These are phyloP conservation scores for Lathamus discolor DNA, from an alignment of 2,113 vertebrate genomes.

Conservation along the genomic window DNA sequence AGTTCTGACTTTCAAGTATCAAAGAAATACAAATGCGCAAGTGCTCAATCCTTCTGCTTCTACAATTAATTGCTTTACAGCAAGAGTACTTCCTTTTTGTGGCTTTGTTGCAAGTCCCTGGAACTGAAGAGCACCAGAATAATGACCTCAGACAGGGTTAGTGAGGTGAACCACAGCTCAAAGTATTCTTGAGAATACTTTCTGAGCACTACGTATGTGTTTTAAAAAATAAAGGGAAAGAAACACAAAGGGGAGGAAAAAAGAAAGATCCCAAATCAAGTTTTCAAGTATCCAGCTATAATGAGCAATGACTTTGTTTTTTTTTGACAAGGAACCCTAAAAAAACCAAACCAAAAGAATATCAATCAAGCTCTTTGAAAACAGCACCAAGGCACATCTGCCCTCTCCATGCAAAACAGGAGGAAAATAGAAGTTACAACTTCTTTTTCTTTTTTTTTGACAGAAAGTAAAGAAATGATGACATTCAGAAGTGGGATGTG, in stretches of 20 bases:
- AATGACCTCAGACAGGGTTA: slow-evolving; percentile 56
- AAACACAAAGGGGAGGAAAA: slow-evolving; percentile 7
- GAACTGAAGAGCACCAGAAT: slow-evolving; percentile 55
- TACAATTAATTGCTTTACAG: slow-evolving; percentile 57
- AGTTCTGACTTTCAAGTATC: slow-evolving; percentile 30
- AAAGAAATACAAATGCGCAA: slow-evolving; percentile 37
- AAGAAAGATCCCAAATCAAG: slow-evolving; percentile 10
- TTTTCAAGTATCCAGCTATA: slow-evolving; percentile 28
- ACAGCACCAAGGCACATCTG: not conserved
- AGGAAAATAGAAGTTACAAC: not conserved
- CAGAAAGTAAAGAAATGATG: not conserved
- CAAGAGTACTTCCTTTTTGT: slow-evolving; percentile 43
- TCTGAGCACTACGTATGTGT: slow-evolving; percentile 16
- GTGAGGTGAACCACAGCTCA: slow-evolving; percentile 56
- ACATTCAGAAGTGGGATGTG: not conserved
- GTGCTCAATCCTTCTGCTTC: slow-evolving; percentile 24
- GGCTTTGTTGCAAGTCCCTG: slow-evolving; percentile 55
- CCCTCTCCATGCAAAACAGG: not conserved
- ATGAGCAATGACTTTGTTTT: slow-evolving; percentile 3
- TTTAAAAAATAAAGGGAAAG: slow-evolving; percentile 9
- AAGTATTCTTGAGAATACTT: slow-evolving; percentile 20
- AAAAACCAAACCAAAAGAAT: not conserved
- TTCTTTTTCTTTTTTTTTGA: not conserved
- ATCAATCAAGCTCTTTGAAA: not conserved
- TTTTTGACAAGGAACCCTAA: not conserved